Base-by-base conservation (phyloP, 2,888 invertebrate genomes). In the Caenorhabditis wallacei region DNA sequence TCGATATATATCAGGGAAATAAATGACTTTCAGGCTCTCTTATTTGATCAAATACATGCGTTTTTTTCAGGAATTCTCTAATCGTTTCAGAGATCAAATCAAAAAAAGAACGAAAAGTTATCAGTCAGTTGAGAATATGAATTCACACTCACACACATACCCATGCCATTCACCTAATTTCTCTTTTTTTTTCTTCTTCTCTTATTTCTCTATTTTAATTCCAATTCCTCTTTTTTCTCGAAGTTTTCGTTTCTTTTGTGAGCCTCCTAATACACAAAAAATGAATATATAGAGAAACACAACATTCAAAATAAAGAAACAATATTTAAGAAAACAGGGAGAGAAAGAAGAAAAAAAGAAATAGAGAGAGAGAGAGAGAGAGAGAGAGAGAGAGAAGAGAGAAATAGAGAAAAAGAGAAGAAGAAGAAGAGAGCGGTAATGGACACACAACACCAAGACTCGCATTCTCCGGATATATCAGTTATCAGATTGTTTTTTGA, bases 381-480 rank as follows among this genome's bases (percentile, higher is more conserved):
- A 69, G 61, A 76, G 78, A 71, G 30, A 74, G 20, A 54, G 22
- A 54, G 24, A 64, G 56, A 54, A 24, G 22, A 79, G 57, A 71
- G 64, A 71, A 26, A 56, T 11, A 63, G n/a, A 78, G 61, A 70
- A 54, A 30, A 26, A 69, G 37, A 48, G 69, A 61, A 24, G 53
- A 20, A 80, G 66, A 68, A 71, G 71, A 69, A 78, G 76, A 82
- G 78, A 72, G 26, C 66, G 37, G 70, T 56, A 56, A 66, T 30
- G 30, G 56, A 80, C 66, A 75, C 75, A 71, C 70, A 70, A 82
- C 81, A 76, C 56, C 71, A 59, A 61, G 24, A 66, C 75, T 57
- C 75, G 68, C 57, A 68, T 68, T 37, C 66, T 75, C 26, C 43
- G 20, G 20, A 20, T 24, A 40, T 40, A 8, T 40, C 40, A 40